Evolutionary conservation across 2,113 vertebrate species (phyloP).

Genomic region (Colossoma macropomum): DNA sequence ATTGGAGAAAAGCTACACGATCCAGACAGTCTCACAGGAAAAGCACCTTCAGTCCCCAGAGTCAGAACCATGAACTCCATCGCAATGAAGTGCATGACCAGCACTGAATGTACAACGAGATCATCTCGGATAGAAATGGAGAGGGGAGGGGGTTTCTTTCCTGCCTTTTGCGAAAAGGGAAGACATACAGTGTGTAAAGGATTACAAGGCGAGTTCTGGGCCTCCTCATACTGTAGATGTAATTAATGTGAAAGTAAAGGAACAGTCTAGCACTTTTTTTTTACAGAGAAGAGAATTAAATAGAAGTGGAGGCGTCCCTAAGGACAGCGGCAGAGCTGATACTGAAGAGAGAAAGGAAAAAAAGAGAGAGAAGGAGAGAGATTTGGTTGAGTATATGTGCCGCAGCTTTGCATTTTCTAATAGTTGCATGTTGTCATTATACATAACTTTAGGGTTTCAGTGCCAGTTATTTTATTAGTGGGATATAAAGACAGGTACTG

Average conservation of each 20-base stretch:
- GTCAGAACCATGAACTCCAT: neutral
- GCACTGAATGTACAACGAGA: neutral
- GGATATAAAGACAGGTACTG: neutral
- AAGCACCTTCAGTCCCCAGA: neutral
- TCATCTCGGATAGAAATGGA: neutral
- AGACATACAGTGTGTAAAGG: neutral
- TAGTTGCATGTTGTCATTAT: neutral
- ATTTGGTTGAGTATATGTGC: neutral
- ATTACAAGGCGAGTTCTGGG: neutral
- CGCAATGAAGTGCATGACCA: neutral
- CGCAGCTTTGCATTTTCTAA: neutral
- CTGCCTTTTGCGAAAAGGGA: neutral
- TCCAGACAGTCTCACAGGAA: neutral
- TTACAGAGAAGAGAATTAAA: neutral
- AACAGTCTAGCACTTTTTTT: neutral
- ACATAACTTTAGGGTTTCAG: too few relatives aligned
- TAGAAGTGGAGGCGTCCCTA: slow-evolving; percentile 4
- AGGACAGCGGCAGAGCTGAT: neutral
- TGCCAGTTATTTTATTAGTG: too few relatives aligned
- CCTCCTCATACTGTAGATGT: neutral
- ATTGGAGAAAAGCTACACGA: neutral
- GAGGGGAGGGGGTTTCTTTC: neutral
- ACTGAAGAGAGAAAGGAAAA: neutral
- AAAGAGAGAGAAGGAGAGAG: neutral
- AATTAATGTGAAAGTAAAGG: slow-evolving; percentile 28